A percentile compares a stretch with the other conserved stretches of the same genome.
phyloP scores from a whole-genome alignment of 2,113 vertebrate genomes.

The Melanerpes aurifrons region DNA sequence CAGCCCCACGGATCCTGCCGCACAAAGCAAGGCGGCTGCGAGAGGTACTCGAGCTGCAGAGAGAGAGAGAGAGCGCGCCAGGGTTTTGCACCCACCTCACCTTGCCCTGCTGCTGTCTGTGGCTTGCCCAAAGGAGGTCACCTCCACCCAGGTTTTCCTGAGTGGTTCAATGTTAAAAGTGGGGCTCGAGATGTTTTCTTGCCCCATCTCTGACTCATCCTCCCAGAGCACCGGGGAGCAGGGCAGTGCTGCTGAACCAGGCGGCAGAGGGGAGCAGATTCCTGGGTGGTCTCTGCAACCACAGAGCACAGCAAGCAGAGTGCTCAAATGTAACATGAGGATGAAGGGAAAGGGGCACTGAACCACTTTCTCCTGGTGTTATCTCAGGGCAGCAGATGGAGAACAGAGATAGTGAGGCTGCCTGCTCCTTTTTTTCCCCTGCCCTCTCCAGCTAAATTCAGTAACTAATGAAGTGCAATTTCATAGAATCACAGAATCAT shows the following conservation, averaged over 20 bases:
- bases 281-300: conserved; percentile 69
- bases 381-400: conserved; percentile 55
- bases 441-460: conserved; percentile 48
- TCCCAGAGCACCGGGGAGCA: background rate
- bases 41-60: background rate
- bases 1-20: background rate
- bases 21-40: accelerated
- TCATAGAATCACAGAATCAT: background rate
- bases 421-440: conserved; percentile 23
- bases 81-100: background rate
- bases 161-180: background rate
- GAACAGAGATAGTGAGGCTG: background rate
- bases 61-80: background rate
- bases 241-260: conserved; percentile 6
- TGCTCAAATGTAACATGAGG: conserved; percentile 60
- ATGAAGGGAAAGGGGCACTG: conserved; percentile 57
- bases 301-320: conserved; percentile 34
- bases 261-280: conserved; percentile 6
- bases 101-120: background rate
- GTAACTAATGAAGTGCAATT: conserved; percentile 54
- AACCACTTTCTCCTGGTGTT: conserved; percentile 68
- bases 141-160: background rate
- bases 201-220: conserved; percentile 19
- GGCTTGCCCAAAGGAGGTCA: background rate
- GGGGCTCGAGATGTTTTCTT: background rate